Conservation (phyloP, 2,797 vertebrate genomes). For the Mallotus villosus region DNA sequence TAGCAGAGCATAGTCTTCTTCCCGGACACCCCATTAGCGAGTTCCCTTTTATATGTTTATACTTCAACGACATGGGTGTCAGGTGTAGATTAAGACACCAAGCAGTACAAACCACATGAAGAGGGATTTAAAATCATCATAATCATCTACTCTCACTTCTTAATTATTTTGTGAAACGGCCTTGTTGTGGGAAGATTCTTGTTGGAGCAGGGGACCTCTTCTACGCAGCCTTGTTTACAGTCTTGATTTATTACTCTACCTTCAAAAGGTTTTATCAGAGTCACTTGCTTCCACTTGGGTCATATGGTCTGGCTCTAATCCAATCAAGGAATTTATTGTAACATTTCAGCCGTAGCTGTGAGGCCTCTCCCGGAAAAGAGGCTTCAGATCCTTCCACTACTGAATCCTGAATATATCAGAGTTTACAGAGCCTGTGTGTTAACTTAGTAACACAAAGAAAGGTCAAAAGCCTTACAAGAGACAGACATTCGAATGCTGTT, state of each 20-base stretch:
- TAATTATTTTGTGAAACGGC: neutral
- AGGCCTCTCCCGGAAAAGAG: neutral
- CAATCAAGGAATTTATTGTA: slow-evolving; percentile 51
- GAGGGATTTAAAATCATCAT: neutral
- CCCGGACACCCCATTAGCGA: too few relatives aligned
- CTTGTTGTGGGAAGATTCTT: neutral
- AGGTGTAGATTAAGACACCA: neutral
- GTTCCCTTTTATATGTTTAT: too few relatives aligned
- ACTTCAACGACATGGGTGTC: neutral
- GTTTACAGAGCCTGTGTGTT: too few relatives aligned
- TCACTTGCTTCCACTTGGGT: slow-evolving; percentile 68
- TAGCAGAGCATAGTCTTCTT: neutral
- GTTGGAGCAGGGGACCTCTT: neutral
- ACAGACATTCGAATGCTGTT: neutral
- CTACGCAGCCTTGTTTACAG: neutral
- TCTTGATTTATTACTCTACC: slow-evolving; percentile 64
- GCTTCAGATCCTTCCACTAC: neutral
- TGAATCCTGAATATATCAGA: neutral
- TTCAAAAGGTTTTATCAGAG: slow-evolving; percentile 62
- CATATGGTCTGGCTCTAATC: slow-evolving; percentile 51
- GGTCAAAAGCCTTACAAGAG: neutral
- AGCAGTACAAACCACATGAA: neutral
- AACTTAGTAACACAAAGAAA: neutral
- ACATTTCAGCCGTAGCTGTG: slow-evolving; percentile 38
- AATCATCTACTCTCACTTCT: neutral